Evolutionary conservation across 1,140 invertebrate genomes (phyloP).

Genomic region (Bicyclus anynana): DNA sequence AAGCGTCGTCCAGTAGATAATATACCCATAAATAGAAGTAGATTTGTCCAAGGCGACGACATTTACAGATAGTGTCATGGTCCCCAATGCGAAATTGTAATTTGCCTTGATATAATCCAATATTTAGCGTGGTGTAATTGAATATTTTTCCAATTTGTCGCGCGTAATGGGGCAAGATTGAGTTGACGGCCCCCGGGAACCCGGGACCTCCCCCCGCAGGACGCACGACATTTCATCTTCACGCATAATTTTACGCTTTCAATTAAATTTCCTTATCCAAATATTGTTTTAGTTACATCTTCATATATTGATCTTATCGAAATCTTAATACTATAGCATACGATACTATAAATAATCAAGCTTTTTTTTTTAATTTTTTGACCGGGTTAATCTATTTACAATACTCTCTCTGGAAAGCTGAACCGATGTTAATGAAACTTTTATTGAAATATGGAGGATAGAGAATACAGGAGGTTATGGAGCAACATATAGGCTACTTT

Average conservation of each 20-base stretch:
- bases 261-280: slow-evolving; percentile 43
- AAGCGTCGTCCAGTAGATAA: too few relatives aligned
- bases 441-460: too few relatives aligned
- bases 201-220: slow-evolving; percentile 29
- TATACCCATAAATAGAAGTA: background rate
- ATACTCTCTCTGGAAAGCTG: too few relatives aligned
- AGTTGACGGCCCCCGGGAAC: slow-evolving; percentile 64
- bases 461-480: too few relatives aligned
- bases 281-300: slow-evolving; percentile 25
- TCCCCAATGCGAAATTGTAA: slow-evolving; percentile 69
- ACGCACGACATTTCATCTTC: slow-evolving; percentile 38
- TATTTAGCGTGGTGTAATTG: slow-evolving; percentile 75
- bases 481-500: too few relatives aligned
- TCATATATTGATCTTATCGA: too few relatives aligned
- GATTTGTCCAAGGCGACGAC: slow-evolving; percentile 1
- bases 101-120: slow-evolving; percentile 75
- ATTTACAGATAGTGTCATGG: slow-evolving; percentile 34
- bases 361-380: too few relatives aligned
- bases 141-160: slow-evolving; percentile 78
- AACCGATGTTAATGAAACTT: too few relatives aligned
- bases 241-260: slow-evolving; percentile 48
- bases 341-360: too few relatives aligned
- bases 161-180: slow-evolving; percentile 77
- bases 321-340: too few relatives aligned
- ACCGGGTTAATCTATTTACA: too few relatives aligned